A percentile compares a stretch with the other conserved stretches of the same genome.
Evolutionary conservation across 2,797 vertebrate species (phyloP).

Genomic region (Channallabes apus): DNA sequence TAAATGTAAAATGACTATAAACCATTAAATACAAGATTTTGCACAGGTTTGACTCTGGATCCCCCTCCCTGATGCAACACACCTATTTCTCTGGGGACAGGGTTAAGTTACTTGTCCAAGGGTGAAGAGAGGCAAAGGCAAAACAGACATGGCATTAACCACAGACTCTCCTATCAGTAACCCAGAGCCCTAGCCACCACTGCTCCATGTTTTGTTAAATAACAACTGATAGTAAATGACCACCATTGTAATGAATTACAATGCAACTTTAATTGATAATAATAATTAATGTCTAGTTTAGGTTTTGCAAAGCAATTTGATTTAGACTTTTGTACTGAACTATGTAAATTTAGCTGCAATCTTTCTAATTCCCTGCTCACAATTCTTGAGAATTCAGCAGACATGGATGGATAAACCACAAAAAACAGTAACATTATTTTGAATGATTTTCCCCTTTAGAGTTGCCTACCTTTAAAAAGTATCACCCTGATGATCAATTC

Average conservation of each 20-base stretch:
- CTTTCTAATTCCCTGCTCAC: neutral
- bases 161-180: too few species aligned
- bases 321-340: neutral
- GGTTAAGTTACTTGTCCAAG: too few species aligned
- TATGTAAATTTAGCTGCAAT: too few species aligned
- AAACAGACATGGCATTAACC: too few species aligned
- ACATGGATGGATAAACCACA: neutral
- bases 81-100: too few species aligned
- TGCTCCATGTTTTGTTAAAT: too few species aligned
- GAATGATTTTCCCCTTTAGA: constrained; percentile 20
- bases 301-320: neutral
- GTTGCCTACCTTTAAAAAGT: constrained; percentile 19
- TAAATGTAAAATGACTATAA: neutral
- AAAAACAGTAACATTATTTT: neutral
- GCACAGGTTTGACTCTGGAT: too few species aligned
- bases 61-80: too few species aligned
- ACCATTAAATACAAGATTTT: too few species aligned
- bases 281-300: too few species aligned
- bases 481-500: constrained; percentile 35
- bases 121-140: too few species aligned
- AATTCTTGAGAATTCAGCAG: neutral
- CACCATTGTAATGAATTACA: neutral
- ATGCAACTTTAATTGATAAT: neutral
- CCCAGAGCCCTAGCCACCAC: too few species aligned
- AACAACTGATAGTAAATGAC: neutral